phyloP scores from a whole-genome alignment of 2,113 vertebrate genomes.

The Notiomystis cincta region DNA sequence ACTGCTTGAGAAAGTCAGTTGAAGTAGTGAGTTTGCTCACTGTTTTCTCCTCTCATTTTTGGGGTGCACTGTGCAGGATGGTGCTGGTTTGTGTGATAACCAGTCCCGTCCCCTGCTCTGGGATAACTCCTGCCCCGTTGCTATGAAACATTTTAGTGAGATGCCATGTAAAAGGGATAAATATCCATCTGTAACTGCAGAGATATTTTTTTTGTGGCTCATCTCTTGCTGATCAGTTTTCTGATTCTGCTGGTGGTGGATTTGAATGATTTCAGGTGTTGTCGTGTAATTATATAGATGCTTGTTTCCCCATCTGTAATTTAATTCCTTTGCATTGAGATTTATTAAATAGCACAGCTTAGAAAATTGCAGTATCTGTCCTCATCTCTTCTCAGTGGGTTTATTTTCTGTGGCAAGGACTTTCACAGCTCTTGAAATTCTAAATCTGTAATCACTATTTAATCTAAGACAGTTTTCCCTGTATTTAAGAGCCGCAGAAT shows the following conservation, averaged over 20 bases:
- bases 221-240: background rate
- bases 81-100: background rate
- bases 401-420: background rate
- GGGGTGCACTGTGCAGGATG: background rate
- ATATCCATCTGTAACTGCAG: background rate
- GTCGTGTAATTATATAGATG: background rate
- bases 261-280: background rate
- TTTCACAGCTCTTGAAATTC: slow-evolving; percentile 10
- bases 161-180: background rate
- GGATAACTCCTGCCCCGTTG: background rate
- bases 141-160: slow-evolving; percentile 4
- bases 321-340: background rate
- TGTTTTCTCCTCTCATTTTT: background rate
- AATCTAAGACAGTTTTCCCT: background rate
- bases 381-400: background rate
- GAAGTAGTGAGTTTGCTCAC: background rate
- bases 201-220: background rate
- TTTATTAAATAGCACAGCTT: background rate
- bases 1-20: background rate
- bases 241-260: background rate
- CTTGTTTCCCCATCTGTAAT: background rate
- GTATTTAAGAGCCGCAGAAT: background rate
- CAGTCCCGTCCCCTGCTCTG: background rate
- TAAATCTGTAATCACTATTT: background rate
- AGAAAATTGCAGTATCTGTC: background rate